Percentiles rank a stretch among this genome's conserved stretches.
Conservation (phyloP, 2,113 vertebrate genomes). For the Menidia beryllina region DNA sequence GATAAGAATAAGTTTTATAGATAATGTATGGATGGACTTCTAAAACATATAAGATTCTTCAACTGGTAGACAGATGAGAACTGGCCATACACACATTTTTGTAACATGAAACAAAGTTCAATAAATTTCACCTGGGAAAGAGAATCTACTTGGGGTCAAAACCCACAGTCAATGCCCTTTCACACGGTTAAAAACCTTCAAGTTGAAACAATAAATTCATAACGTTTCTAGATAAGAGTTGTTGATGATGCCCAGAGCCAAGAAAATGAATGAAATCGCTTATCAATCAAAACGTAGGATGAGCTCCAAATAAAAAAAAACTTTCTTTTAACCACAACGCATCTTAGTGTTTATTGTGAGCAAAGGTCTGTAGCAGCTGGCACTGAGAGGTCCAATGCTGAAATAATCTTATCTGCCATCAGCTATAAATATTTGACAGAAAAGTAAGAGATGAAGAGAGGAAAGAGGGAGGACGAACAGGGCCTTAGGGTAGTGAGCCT, state of each 20-base stretch:
- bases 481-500: neutral
- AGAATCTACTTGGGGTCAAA: neutral
- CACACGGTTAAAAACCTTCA: slow-evolving; percentile 1
- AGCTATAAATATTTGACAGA: slow-evolving; percentile 84
- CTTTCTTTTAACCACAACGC: slow-evolving; percentile 71
- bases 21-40: no score
- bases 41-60: neutral
- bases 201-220: slow-evolving; percentile 24
- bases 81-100: neutral
- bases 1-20: no score
- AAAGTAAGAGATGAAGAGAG: slow-evolving; percentile 50
- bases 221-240: slow-evolving; percentile 48
- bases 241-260: slow-evolving; percentile 35
- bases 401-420: slow-evolving; percentile 86
- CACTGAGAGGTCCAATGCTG: slow-evolving; percentile 76
- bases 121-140: no score
- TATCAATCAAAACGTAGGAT: slow-evolving; percentile 70
- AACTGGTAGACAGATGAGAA: neutral
- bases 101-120: no score
- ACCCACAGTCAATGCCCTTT: neutral
- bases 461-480: slow-evolving; percentile 31
- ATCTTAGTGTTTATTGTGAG: slow-evolving; percentile 84
- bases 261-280: slow-evolving; percentile 48
- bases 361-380: slow-evolving; percentile 86
- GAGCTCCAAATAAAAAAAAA: slow-evolving; percentile 81